phyloP scores from a whole-genome alignment of 2,797 vertebrate genomes.

The Platyrinchus mystaceus region DNA sequence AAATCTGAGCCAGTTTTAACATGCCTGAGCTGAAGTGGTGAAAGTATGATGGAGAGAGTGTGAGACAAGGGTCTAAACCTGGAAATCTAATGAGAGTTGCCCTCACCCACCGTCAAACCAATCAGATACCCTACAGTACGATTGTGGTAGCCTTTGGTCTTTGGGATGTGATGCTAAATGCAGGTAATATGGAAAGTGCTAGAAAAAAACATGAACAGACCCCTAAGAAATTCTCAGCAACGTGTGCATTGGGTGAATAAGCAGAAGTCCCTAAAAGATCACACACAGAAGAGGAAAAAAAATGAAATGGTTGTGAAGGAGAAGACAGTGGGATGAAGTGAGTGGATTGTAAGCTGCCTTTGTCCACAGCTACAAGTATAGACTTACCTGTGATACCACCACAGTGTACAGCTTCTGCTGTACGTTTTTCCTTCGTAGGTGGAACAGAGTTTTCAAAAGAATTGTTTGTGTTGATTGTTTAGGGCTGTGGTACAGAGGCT shows the following conservation, averaged over 20 bases:
- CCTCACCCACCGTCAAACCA: not conserved
- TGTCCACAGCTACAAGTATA: not conserved
- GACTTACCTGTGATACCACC: not conserved
- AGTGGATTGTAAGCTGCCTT: not conserved
- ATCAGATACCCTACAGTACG: not conserved
- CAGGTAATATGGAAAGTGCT: not conserved
- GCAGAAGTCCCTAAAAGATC: not conserved
- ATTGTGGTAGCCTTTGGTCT: not conserved
- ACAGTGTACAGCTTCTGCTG: not conserved
- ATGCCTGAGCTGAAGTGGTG: not conserved
- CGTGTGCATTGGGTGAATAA: not conserved
- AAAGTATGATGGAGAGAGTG: not conserved
- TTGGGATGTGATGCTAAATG: not conserved
- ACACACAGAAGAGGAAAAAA: not conserved
- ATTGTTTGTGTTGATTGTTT: not conserved
- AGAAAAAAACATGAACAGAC: rapidly evolving
- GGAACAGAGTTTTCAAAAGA: not conserved
- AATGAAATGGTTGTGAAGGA: not conserved
- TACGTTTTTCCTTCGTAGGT: not conserved
- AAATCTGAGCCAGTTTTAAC: not conserved
- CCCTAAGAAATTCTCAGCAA: not conserved
- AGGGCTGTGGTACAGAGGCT: not conserved
- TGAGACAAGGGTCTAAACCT: not conserved
- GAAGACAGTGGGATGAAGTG: not conserved
- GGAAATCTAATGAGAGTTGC: not conserved